Percentiles rank a stretch among this genome's conserved stretches.
Conservation (phyloP, 2,888 invertebrate species). For the Acrobeloides nanus region DNA sequence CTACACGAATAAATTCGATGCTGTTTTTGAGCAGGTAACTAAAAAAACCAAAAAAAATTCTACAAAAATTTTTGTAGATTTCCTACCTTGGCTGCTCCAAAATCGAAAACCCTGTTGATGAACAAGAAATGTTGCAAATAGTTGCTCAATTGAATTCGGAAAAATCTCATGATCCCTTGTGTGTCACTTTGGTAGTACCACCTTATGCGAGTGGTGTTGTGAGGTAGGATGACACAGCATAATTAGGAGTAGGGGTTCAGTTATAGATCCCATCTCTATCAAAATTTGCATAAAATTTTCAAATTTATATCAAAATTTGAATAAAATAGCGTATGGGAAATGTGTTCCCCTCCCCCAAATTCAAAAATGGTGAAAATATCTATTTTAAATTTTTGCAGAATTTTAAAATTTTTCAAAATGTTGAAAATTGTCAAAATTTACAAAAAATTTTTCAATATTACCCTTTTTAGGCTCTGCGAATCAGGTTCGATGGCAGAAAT, state of each 20-base stretch:
- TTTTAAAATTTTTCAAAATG: slow-evolving; percentile 1
- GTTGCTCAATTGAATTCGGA: slow-evolving; percentile 66
- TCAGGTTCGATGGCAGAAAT: slow-evolving; percentile 73
- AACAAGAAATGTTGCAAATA: slow-evolving; percentile 41
- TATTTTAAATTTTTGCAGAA: background rate
- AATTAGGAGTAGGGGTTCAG: too few relatives aligned
- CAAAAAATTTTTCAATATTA: background rate
- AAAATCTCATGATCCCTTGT: slow-evolving; percentile 63
- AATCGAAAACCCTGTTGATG: slow-evolving; percentile 39
- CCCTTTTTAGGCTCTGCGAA: slow-evolving; percentile 65
- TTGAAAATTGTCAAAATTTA: slow-evolving; percentile 4
- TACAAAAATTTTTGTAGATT: slow-evolving; percentile 22
- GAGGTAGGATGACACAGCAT: slow-evolving; percentile 66
- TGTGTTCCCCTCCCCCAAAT: too few relatives aligned
- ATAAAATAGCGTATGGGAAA: too few relatives aligned
- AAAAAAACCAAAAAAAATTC: background rate
- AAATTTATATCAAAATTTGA: too few relatives aligned
- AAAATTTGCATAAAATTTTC: too few relatives aligned
- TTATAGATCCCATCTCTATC: too few relatives aligned
- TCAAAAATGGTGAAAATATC: slow-evolving; percentile 1
- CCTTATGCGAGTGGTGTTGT: slow-evolving; percentile 84
- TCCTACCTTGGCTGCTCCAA: slow-evolving; percentile 47
- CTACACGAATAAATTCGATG: slow-evolving; percentile 9
- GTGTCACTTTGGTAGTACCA: slow-evolving; percentile 84
- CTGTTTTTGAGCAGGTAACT: slow-evolving; percentile 5